Percentiles rank a stretch among this genome's conserved stretches.
Evolutionary conservation across 1,140 invertebrate species (phyloP).

Genomic region (Aethina tumida): DNA sequence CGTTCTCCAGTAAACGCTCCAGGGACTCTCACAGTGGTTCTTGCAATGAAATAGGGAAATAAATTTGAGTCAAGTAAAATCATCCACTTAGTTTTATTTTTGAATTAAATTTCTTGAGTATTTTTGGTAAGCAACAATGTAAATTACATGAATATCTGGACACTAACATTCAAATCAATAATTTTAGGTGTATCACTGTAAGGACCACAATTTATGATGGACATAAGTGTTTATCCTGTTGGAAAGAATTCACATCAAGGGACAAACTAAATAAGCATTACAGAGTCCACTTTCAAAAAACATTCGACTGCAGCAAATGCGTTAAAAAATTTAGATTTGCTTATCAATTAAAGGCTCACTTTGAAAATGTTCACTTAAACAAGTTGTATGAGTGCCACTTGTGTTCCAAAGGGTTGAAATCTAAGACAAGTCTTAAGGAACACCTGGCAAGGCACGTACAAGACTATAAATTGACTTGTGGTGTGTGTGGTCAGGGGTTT

Average conservation of each 20-base stretch:
- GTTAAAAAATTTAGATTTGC: conserved; percentile 8
- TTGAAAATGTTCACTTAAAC: conserved; percentile 7
- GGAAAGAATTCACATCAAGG: too few relatives aligned
- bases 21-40: conserved; percentile 21
- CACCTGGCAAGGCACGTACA: conserved; percentile 7
- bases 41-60: too few relatives aligned
- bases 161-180: too few relatives aligned
- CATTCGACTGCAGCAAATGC: conserved; percentile 10
- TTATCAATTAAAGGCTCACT: conserved; percentile 7
- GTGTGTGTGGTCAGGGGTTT: conserved; percentile 11
- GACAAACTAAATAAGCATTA: conserved; percentile 3
- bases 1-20: conserved; percentile 17
- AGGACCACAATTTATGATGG: too few relatives aligned
- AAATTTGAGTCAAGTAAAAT: too few relatives aligned
- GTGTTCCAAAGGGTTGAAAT: conserved; percentile 10
- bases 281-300: conserved; percentile 2
- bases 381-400: background rate
- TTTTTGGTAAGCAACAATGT: too few relatives aligned
- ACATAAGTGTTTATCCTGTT: too few relatives aligned
- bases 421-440: conserved; percentile 6
- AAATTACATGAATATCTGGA: too few relatives aligned
- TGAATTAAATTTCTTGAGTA: too few relatives aligned
- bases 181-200: too few relatives aligned
- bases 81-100: too few relatives aligned
- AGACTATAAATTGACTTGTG: conserved; percentile 11